Conservation (phyloP, 2,113 vertebrate genomes). For the Microcebus jonahi region DNA sequence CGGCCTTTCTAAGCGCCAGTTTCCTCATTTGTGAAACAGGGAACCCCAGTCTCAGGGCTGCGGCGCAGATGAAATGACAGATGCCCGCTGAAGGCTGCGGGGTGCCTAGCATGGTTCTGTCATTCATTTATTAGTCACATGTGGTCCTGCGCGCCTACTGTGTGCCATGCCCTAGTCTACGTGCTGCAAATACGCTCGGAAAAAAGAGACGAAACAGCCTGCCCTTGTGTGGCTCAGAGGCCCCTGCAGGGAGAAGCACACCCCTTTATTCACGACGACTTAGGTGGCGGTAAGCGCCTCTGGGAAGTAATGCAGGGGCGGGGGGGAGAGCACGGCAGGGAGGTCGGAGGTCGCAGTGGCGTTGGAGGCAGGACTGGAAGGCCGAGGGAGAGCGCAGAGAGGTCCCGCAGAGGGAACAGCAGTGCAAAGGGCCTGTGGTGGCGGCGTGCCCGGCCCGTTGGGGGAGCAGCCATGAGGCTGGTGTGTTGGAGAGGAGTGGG, state of each 20-base stretch:
- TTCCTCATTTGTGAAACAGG: neutral
- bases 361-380: neutral
- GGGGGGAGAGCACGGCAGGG: neutral
- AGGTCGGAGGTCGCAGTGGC: too few species aligned
- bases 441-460: neutral
- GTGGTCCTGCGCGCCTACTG: accelerated
- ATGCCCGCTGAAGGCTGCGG: neutral
- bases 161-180: neutral
- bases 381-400: neutral
- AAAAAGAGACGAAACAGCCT: neutral
- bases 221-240: accelerated
- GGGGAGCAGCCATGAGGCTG: neutral
- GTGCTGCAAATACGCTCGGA: neutral
- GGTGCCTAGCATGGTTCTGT: neutral
- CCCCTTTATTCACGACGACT: neutral
- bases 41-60: neutral
- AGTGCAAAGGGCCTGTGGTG: neutral
- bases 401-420: neutral
- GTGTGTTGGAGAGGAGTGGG: neutral
- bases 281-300: neutral
- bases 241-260: neutral
- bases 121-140: neutral
- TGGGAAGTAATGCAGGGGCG: too few species aligned
- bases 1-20: neutral
- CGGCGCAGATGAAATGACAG: neutral